These are phyloP conservation scores for Eueremaeus valkanovi DNA, from an alignment of 2,888 invertebrate species.

Conservation along the genomic window DNA sequence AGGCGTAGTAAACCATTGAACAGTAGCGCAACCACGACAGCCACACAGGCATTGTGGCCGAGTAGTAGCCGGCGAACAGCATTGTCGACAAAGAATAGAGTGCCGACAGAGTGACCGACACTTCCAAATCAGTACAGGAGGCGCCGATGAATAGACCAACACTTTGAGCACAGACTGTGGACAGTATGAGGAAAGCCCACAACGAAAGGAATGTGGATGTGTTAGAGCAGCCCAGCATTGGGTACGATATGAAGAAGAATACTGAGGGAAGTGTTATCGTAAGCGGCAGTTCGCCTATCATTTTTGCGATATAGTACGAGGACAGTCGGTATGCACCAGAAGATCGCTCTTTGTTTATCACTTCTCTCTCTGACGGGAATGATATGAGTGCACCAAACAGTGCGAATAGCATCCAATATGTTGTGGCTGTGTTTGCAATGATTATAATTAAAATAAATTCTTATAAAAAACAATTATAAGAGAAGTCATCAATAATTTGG, in stretches of 20 bases:
- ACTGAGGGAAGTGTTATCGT: constrained; percentile 69
- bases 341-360: constrained; percentile 71
- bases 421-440: constrained; percentile 52
- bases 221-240: constrained; percentile 66
- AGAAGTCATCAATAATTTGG: too few relatives aligned
- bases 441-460: background rate
- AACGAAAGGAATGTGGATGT: constrained; percentile 65
- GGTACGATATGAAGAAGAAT: constrained; percentile 71
- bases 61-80: constrained; percentile 69
- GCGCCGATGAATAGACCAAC: constrained; percentile 75
- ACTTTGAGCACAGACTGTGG: constrained; percentile 57
- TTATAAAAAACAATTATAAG: constrained; percentile 21
- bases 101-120: constrained; percentile 71
- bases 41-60: constrained; percentile 68
- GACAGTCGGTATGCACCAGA: constrained; percentile 73
- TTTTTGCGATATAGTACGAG: constrained; percentile 75
- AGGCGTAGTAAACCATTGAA: constrained; percentile 74
- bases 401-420: constrained; percentile 76
- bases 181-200: constrained; percentile 65
- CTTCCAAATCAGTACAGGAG: constrained; percentile 70
- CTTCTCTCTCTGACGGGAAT: constrained; percentile 73
- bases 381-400: constrained; percentile 72
- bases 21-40: constrained; percentile 69
- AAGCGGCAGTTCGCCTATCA: constrained; percentile 72
- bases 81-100: constrained; percentile 71